Evolutionary conservation across 2,797 vertebrate species (phyloP), one percentile per base, ranked within the genome.

Genomic region (Coluber constrictor): DNA sequence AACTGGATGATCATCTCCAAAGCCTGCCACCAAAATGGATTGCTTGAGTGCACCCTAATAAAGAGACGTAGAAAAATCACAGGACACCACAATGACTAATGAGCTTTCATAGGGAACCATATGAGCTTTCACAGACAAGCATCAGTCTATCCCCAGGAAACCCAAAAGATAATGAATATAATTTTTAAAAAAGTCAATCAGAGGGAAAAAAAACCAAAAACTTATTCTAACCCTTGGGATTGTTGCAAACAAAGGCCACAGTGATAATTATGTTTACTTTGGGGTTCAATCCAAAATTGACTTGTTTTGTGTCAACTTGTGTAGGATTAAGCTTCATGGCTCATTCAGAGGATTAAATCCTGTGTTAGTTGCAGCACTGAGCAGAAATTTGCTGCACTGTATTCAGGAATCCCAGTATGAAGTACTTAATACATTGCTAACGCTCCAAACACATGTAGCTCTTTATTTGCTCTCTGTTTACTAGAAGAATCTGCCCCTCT

Each of bases 391-490:
- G 11, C 25, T 20, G 55, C 63, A 83, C 32, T 55, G n/a, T 18
- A 18, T 51, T 47, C 27, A 54, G 59, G 37, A 87, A 86, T 55
- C 56, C 47, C 27, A n/a, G 47, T 63, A 57, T 92, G 56, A 32
- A 8, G 5, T 4, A 29, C 13, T 47, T 29, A 47, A 93, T 66
- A 91, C 12, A 32, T 27, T 12, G 23, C 32, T 25, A 32, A 10
- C 51, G 60, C 87, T 94, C 95, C 63, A 20, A 92, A 92, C 93
- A 70, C 37, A 79, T 0, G 2, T 93, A 94, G 91, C 56, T 92
- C 95, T 94, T 88, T 54, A 89, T 90, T 94, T 94, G 92, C 89
- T 0, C 2, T 25, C 1, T 87, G 90, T 37, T 93, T 94, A 96
- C 96, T 0, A 94, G 95, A 96, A 96, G 96, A 54, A 54, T 54